Evolutionary conservation across 2,797 vertebrate species (phyloP).

Genomic region (Xiphorhynchus erythropygius): DNA sequence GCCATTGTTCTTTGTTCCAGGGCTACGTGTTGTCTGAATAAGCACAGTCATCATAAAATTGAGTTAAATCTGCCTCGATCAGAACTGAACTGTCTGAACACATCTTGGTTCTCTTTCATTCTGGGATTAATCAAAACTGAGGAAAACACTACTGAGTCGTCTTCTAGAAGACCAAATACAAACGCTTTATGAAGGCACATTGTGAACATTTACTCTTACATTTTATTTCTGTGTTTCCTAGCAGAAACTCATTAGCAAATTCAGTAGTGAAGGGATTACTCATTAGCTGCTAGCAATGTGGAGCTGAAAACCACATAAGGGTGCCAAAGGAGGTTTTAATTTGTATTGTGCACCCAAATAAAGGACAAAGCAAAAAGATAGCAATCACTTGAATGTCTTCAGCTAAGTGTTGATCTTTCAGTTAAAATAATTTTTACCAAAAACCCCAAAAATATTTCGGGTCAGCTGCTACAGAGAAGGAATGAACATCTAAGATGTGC

Average conservation of each 20-base stretch:
- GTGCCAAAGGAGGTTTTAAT: background rate
- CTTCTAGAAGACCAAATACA: background rate
- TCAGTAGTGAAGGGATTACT: background rate
- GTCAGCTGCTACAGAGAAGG: background rate
- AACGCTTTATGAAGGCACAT: background rate
- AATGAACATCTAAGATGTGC: background rate
- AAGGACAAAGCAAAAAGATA: background rate
- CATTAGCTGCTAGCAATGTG: background rate
- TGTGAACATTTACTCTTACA: background rate
- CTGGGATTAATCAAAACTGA: background rate
- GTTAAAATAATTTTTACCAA: background rate
- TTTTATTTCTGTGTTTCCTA: constrained; percentile 12
- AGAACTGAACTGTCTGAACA: background rate
- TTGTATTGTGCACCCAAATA: background rate
- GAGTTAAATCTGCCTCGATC: background rate
- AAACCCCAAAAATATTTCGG: background rate
- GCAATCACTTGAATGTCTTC: background rate
- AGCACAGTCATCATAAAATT: background rate
- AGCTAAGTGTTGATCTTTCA: background rate
- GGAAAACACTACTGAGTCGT: background rate
- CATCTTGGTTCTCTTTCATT: background rate
- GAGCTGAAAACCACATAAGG: background rate
- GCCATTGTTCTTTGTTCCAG: constrained; percentile 20
- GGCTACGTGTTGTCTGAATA: background rate
- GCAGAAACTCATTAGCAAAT: background rate